phyloP scores from a whole-genome alignment of 2,113 vertebrate genomes.

The Potamarius usumacintae region DNA sequence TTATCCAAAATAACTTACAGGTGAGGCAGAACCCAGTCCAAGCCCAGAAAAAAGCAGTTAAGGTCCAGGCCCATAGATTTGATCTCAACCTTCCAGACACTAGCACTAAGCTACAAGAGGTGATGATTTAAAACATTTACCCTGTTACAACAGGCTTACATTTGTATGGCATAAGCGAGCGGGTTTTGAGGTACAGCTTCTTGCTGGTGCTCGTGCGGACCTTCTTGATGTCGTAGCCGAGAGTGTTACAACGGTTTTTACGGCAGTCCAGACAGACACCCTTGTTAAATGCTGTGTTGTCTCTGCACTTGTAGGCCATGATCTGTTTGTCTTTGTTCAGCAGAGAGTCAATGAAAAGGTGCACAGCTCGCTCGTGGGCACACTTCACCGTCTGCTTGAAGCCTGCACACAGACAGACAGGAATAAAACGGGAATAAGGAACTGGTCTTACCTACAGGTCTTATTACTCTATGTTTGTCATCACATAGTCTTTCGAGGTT shows the following conservation, averaged over 20 bases:
- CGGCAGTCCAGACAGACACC: constrained; percentile 87
- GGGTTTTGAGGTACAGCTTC: constrained; percentile 83
- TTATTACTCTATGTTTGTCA: background rate
- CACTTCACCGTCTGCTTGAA: constrained; percentile 90
- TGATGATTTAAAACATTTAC: background rate
- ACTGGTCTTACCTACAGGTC: background rate
- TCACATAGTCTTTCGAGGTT: background rate
- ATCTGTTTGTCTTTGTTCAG: constrained; percentile 79
- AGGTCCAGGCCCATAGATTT: background rate
- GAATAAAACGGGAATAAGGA: background rate
- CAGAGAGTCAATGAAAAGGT: constrained; percentile 92
- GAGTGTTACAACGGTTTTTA: constrained; percentile 83
- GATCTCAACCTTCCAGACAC: background rate
- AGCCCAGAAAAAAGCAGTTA: background rate
- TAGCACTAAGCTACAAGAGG: background rate
- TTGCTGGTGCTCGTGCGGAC: constrained; percentile 68
- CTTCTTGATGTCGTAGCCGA: constrained; percentile 84
- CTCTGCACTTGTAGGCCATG: constrained; percentile 83
- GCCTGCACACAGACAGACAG: constrained; percentile 67
- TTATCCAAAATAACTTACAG: background rate
- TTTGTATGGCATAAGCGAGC: constrained; percentile 84
- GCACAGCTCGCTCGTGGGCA: constrained; percentile 88
- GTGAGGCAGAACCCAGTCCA: background rate
- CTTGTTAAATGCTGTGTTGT: constrained; percentile 81
- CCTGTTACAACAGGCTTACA: constrained; percentile 65